Percentiles rank a stretch among this genome's conserved stretches.
These are phyloP conservation scores for Mamestra configurata DNA, from an alignment of 1,140 invertebrate genomes.

Conservation along the genomic window DNA sequence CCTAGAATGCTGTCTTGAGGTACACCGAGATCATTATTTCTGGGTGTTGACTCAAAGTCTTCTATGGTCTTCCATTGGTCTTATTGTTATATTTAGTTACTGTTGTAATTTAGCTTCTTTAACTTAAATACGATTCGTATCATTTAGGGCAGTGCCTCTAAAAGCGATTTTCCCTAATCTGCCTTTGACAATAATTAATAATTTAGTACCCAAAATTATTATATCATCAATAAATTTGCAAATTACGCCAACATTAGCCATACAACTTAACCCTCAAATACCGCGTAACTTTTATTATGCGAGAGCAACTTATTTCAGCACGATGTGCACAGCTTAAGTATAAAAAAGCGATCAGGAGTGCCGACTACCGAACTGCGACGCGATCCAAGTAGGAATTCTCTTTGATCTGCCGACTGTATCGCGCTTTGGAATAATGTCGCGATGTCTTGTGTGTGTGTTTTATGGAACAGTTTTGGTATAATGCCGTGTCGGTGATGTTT, in stretches of 20 bases:
- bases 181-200: no score
- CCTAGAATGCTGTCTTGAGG: no score
- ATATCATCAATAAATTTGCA: background rate
- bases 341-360: constrained; percentile 77
- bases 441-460: constrained; percentile 48
- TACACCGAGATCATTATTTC: no score
- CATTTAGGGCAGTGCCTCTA: no score
- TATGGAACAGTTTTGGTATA: constrained; percentile 44
- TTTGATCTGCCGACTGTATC: constrained; percentile 62
- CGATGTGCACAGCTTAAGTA: constrained; percentile 59
- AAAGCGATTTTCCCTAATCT: no score
- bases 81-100: no score
- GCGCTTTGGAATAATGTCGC: constrained; percentile 50
- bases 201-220: background rate
- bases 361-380: constrained; percentile 76
- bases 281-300: constrained; percentile 1
- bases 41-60: no score
- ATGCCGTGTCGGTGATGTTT: background rate
- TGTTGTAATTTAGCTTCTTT: no score
- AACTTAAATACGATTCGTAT: no score
- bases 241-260: constrained; percentile 4
- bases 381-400: constrained; percentile 58
- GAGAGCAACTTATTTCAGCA: constrained; percentile 29
- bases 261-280: background rate
- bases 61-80: no score